Evolutionary conservation across 2,113 vertebrate species (phyloP).

Genomic region (Zootoca vivipara): DNA sequence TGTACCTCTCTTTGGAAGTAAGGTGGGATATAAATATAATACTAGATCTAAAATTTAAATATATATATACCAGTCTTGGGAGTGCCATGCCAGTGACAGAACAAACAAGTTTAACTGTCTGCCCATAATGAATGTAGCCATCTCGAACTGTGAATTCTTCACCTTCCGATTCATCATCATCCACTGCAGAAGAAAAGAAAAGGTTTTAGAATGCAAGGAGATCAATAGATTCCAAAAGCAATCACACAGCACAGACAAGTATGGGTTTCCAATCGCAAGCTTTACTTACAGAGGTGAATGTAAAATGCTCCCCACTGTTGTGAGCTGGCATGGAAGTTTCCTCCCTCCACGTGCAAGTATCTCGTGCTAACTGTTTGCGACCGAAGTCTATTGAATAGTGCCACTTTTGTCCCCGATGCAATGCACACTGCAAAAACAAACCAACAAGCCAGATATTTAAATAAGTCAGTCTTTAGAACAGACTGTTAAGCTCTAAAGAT

Average conservation of each 20-base stretch:
- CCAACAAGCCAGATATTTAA: background rate
- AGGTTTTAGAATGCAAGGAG: background rate
- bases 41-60: background rate
- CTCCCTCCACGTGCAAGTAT: conserved; percentile 98
- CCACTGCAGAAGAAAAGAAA: conserved; percentile 82
- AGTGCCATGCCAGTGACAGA: conserved; percentile 99
- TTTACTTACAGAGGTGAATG: conserved; percentile 95
- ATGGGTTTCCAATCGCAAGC: background rate
- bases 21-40: no score
- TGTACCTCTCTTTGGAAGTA: no score
- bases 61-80: conserved; percentile 91
- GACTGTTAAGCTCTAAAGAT: background rate
- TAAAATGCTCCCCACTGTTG: conserved; percentile 99
- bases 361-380: conserved; percentile 99
- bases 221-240: conserved; percentile 1
- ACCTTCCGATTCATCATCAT: conserved; percentile 98
- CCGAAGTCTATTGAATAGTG: conserved; percentile 97
- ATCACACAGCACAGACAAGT: background rate
- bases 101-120: conserved; percentile 98
- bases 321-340: conserved; percentile 99
- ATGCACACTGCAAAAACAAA: conserved; percentile 90
- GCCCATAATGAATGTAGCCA: conserved; percentile 98
- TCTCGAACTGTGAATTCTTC: conserved; percentile 99
- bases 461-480: background rate
- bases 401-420: conserved; percentile 98